Conservation (phyloP, 2,888 invertebrate genomes). For the Tachina fera region DNA sequence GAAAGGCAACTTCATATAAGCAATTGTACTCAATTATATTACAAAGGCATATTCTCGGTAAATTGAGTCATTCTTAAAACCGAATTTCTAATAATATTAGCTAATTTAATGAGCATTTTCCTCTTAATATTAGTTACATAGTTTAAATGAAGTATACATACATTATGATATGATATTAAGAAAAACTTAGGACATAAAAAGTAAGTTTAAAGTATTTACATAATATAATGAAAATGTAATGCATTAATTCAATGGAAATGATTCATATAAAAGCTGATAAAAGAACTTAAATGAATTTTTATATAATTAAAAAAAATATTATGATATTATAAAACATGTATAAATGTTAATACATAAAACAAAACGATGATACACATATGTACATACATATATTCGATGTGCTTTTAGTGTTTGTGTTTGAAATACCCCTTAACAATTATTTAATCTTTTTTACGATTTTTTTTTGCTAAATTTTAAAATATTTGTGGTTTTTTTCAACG, state of each 20-base stretch:
- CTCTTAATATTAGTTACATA: too few relatives aligned
- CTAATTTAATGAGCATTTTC: too few relatives aligned
- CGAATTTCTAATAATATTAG: background rate
- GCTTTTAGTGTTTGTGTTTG: conserved; percentile 37
- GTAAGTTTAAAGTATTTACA: background rate
- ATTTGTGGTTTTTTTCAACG: conserved; percentile 79
- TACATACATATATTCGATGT: conserved; percentile 11
- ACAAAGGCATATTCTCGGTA: background rate
- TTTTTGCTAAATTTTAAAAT: conserved; percentile 83
- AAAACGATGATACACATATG: conserved; percentile 3
- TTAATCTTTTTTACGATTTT: conserved; percentile 49
- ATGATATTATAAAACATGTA: conserved; percentile 11
- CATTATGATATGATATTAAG: background rate
- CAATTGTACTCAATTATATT: background rate
- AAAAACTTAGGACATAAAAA: background rate
- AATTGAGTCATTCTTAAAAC: background rate
- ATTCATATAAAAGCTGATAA: background rate
- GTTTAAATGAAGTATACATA: too few relatives aligned
- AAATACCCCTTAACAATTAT: conserved; percentile 6
- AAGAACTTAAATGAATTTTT: background rate
- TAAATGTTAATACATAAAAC: conserved; percentile 17
- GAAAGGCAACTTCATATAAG: conserved; percentile 10
- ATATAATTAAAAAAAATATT: conserved; percentile 7
- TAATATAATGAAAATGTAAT: background rate
- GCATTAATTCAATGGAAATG: background rate